phyloP scores from a whole-genome alignment of 2,888 invertebrate genomes.

The Chymomyza caudatula region DNA sequence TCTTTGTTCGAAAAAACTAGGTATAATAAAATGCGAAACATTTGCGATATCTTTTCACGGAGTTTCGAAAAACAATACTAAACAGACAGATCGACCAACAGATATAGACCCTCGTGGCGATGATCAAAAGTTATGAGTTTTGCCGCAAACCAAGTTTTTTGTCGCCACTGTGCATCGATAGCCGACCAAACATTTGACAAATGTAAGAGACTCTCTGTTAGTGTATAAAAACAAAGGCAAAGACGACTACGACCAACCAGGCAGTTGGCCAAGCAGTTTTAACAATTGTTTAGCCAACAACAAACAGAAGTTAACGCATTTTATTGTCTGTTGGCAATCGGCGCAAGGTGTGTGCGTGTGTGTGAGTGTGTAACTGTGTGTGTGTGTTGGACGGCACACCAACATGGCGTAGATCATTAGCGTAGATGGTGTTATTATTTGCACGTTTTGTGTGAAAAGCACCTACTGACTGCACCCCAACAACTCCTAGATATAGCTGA shows the following conservation, averaged over 20 bases:
- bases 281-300: conserved; percentile 1
- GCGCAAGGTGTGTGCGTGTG: conserved; percentile 28
- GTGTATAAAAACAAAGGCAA: conserved; percentile 38
- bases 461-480: neutral
- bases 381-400: conserved; percentile 28
- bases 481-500: conserved; percentile 27
- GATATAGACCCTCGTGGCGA: no score
- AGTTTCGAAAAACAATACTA: no score
- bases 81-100: no score
- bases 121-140: no score
- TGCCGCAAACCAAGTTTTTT: no score
- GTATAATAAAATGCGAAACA: no score
- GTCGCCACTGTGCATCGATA: no score
- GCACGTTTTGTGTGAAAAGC: conserved; percentile 76
- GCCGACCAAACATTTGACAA: no score
- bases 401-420: conserved; percentile 73
- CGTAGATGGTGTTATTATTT: conserved; percentile 77
- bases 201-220: neutral
- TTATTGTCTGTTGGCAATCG: conserved; percentile 55
- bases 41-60: no score
- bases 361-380: conserved; percentile 20
- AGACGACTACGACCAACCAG: conserved; percentile 28
- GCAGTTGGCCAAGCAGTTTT: neutral
- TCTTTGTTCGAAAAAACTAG: no score
- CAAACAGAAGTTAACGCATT: conserved; percentile 61